Base-by-base conservation (phyloP, 92 coral and sea anemone genomes). In the Zoanthus gigantus region DNA sequence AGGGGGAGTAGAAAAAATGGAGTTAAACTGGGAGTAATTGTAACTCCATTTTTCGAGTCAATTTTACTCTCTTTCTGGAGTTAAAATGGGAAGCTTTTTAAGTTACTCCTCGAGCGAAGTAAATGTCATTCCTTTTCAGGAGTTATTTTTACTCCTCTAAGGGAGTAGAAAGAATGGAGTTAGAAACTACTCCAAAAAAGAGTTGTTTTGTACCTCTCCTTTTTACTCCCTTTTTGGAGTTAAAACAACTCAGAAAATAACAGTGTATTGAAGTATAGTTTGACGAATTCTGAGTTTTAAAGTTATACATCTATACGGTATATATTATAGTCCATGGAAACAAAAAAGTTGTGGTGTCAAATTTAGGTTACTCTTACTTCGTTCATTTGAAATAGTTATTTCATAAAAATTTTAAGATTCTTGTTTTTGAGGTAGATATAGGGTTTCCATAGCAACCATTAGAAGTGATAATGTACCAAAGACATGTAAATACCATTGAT, bases 391-490 rank as follows among this genome's bases (percentile, higher is more conserved):
- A 45, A 44, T 76, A 60, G 23, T 60, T 60, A 15, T 60, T 60
- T 60, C 16, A 23, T 60, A 3, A 60, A 60, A 60, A 60, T 13
- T 60, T 15, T 7, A 60, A 60, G 67, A 60, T 60, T 60, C 18
- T 17, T 60, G 67, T 60, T 75, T 28, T 76, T 76, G 23, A 76
- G 81, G 10, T 48, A 53, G 66, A 76, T 11, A 53, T 53, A 76
- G 67, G 81, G 67, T 53, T 76, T 76, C 66, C 82, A 77, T 10
- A 76, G 81, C 66, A 76, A 52, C 81, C 52, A 76, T 76, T 76
- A 52, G 23, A 76, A 53, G 79, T 48, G 61, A 75, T 47, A 47
- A 75, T 75, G 34, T 45, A 75, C 6, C 15, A 47, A 47, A 75
- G 66, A 53, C 67, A 28, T 52, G 81, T 53, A 76, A 76, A 76